A percentile compares a stretch with the other conserved stretches of the same genome.
Evolutionary conservation across 2,113 vertebrate genomes (phyloP).

Genomic region (Paraplagusia blochii): DNA sequence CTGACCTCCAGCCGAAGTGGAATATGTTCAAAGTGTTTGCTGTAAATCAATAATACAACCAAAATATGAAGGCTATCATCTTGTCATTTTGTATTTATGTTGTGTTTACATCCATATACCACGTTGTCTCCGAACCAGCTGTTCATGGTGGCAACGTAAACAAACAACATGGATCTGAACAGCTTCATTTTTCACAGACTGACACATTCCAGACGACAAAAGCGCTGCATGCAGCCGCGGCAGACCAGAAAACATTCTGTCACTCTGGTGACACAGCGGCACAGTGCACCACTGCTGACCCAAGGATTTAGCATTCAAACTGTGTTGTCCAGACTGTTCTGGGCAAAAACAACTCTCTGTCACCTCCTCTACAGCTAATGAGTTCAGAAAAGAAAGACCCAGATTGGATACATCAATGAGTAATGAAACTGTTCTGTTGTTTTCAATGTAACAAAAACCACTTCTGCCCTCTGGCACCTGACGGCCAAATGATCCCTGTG

Average conservation of each 20-base stretch:
- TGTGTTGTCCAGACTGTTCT: background rate
- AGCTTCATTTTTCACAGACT: constrained; percentile 44
- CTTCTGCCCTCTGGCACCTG: constrained; percentile 6
- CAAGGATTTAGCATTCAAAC: constrained; percentile 43
- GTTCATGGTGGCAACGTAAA: constrained; percentile 8
- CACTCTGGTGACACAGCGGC: constrained; percentile 15
- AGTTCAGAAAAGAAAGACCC: background rate
- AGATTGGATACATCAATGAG: constrained; percentile 32
- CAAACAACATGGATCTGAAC: constrained; percentile 23
- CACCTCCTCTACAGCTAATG: background rate
- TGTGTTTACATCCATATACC: too few species aligned
- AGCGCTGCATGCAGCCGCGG: constrained; percentile 23
- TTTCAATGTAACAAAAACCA: constrained; percentile 27
- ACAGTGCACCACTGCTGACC: constrained; percentile 55
- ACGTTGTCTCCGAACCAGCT: too few species aligned
- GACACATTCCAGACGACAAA: constrained; percentile 71
- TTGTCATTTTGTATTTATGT: too few species aligned
- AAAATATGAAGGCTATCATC: too few species aligned
- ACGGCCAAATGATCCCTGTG: constrained; percentile 19
- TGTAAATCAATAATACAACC: too few species aligned
- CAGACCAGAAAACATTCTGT: constrained; percentile 36
- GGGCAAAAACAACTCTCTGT: too few species aligned
- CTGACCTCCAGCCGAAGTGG: too few species aligned
- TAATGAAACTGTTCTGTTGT: constrained; percentile 36
- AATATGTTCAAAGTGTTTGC: too few species aligned